Conservation (phyloP, 2,113 vertebrate genomes). For the Ictalurus punctatus region DNA sequence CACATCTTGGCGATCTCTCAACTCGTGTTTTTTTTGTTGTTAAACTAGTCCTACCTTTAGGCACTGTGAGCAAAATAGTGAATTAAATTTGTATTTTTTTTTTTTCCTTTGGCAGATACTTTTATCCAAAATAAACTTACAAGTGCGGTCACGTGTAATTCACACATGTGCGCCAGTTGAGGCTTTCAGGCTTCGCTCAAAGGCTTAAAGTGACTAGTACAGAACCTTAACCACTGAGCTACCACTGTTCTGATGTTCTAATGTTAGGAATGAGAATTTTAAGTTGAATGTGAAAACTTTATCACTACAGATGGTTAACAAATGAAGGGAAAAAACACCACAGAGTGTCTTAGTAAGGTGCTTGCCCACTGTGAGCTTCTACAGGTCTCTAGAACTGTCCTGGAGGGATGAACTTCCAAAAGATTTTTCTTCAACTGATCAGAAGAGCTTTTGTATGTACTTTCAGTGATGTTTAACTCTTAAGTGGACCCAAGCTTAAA, state of each 20-base stretch:
- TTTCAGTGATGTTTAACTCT: background rate
- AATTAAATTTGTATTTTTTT: background rate
- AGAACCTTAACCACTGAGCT: background rate
- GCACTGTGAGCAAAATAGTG: background rate
- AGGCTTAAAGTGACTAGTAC: background rate
- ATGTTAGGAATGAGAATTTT: background rate
- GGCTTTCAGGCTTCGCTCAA: background rate
- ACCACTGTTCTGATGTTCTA: background rate
- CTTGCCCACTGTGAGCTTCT: background rate
- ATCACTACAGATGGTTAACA: background rate
- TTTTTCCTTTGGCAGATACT: background rate
- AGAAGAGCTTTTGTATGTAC: background rate
- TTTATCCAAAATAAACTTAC: background rate
- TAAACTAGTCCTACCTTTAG: background rate
- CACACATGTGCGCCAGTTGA: background rate
- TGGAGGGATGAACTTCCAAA: background rate
- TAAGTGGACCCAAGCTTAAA: background rate
- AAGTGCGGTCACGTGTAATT: background rate
- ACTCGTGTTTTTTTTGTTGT: background rate
- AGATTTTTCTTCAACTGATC: background rate
- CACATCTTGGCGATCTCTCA: background rate
- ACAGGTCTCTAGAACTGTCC: background rate
- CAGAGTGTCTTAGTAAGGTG: background rate
- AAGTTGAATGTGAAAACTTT: background rate
- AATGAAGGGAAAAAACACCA: background rate